Base-by-base conservation (phyloP, 64 coral and sea anemone species). In the Pocillopora damicornis region DNA sequence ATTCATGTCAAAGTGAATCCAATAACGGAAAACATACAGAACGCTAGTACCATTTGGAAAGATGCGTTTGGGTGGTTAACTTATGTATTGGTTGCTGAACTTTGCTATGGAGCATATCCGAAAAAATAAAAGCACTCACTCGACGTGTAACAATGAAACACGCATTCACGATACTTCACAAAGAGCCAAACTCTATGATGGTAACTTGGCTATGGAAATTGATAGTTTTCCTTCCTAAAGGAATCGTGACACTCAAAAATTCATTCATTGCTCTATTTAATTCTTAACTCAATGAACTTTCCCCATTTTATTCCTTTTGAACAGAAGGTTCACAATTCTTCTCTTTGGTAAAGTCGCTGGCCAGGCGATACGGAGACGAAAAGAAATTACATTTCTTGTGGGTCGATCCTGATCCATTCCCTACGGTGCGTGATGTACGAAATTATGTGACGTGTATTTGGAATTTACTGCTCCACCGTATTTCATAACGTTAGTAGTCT, bases 361-460 rank as follows among this genome's bases (percentile, higher is more conserved):
- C 94, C 11, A 79, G 78, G 59, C 85, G 73, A n/a, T 90, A 76
- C 61, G 87, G 78, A 16, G 36, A 90, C 25, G 93, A 93, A 16
- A 63, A 97, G 15, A 97, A 97, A 61, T 74, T 97, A 37, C 61
- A 88, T 9, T 97, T 97, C 66, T 69, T 97, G 22, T 97, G 94
- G 94, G 92, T 97, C 14, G 94, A 97, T 74, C 94, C 94, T 7
- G 94, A 97, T 35, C 94, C 91, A 3, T 97, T 97, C 60, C 94
- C 94, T 59, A 97, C 92, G 94, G 94, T 97, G 15, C 56, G 94
- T 79, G 77, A 0, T n/a, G 35, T 14, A 35, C 10, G 15, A 15
- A 10, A 2, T 79, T 87, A 6, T 22, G 12, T 25, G 60, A 38
- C 25, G 36, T 76, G 15, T 78, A 36, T 11, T 38, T 63, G 64